Evolutionary conservation across 2,888 invertebrate genomes (phyloP).

Genomic region (Horisme vitalbata): DNA sequence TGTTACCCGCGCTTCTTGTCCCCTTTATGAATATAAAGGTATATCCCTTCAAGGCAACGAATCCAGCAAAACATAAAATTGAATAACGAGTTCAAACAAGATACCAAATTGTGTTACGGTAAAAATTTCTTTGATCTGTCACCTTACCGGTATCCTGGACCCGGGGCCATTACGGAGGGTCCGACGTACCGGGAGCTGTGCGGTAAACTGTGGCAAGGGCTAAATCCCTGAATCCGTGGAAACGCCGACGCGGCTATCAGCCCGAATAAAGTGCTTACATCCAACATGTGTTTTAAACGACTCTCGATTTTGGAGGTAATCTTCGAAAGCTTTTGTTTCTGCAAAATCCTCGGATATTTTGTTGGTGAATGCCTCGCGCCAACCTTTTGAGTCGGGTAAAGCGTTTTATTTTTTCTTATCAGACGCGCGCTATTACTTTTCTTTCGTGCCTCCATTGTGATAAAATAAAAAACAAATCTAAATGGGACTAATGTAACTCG

Average conservation of each 20-base stretch:
- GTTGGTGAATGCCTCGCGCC: slow-evolving; percentile 8
- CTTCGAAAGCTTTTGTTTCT: slow-evolving; percentile 23
- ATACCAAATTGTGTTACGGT: slow-evolving; percentile 30
- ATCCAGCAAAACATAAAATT: slow-evolving; percentile 25
- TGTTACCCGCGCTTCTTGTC: neutral
- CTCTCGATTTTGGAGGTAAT: slow-evolving; percentile 28
- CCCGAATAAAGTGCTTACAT: slow-evolving; percentile 27
- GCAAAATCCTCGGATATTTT: slow-evolving; percentile 17
- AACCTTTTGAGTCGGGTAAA: slow-evolving; percentile 12
- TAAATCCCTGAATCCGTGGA: slow-evolving; percentile 19
- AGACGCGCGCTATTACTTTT: slow-evolving; percentile 10
- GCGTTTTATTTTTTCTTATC: slow-evolving; percentile 5
- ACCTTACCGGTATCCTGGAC: slow-evolving; percentile 20
- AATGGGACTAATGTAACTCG: no score
- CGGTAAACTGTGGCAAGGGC: slow-evolving; percentile 7
- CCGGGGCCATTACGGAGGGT: slow-evolving; percentile 24
- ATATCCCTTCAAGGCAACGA: slow-evolving; percentile 11
- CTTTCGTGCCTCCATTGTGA: slow-evolving; percentile 4
- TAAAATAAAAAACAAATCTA: no score
- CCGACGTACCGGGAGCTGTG: slow-evolving; percentile 4
- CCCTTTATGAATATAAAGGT: slow-evolving; percentile 16
- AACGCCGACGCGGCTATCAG: slow-evolving; percentile 12
- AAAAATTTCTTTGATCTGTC: slow-evolving; percentile 36
- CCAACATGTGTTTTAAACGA: slow-evolving; percentile 37
- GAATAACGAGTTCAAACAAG: slow-evolving; percentile 35